Percentiles rank a stretch among this genome's conserved stretches.
These are phyloP conservation scores for Epirrhoe tristata DNA, from an alignment of 2,888 invertebrate genomes.

Conservation along the genomic window DNA sequence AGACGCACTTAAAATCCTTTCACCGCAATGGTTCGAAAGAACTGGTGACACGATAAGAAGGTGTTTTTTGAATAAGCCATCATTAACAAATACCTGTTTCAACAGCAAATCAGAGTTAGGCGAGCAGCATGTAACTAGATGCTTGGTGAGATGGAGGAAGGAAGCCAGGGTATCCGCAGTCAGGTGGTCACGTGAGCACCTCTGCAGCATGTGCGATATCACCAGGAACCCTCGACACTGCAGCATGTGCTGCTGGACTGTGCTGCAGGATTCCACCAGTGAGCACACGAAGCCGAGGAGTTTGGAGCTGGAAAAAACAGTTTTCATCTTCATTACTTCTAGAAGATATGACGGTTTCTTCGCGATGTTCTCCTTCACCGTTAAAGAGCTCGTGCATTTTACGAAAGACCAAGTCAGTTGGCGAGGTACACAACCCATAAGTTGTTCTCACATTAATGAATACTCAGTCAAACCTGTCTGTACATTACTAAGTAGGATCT, in stretches of 20 bases:
- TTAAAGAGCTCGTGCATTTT: too few relatives aligned
- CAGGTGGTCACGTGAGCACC: conserved; percentile 96
- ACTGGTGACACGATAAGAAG: too few relatives aligned
- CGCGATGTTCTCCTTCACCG: too few relatives aligned
- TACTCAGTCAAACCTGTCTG: neutral
- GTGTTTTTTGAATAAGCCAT: too few relatives aligned
- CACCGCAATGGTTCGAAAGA: too few relatives aligned
- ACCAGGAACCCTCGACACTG: conserved; percentile 99
- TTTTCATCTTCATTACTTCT: neutral
- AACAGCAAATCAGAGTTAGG: conserved; percentile 96
- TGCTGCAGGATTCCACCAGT: conserved; percentile 97
- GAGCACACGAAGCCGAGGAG: conserved; percentile 98
- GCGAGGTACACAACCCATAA: too few relatives aligned
- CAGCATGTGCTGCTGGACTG: conserved; percentile 99
- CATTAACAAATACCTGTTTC: conserved; percentile 95
- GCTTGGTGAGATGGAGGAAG: conserved; percentile 95
- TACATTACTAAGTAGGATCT: conserved; percentile 4
- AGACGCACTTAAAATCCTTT: too few relatives aligned
- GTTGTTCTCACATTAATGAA: too few relatives aligned
- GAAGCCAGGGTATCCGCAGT: conserved; percentile 97
- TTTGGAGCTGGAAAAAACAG: conserved; percentile 89
- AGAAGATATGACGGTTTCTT: too few relatives aligned
- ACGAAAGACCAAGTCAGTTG: too few relatives aligned
- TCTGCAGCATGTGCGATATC: conserved; percentile 98
- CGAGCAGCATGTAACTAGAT: conserved; percentile 96